Conservation (phyloP, 1,140 invertebrate genomes). For the Procambarus virginalis region DNA sequence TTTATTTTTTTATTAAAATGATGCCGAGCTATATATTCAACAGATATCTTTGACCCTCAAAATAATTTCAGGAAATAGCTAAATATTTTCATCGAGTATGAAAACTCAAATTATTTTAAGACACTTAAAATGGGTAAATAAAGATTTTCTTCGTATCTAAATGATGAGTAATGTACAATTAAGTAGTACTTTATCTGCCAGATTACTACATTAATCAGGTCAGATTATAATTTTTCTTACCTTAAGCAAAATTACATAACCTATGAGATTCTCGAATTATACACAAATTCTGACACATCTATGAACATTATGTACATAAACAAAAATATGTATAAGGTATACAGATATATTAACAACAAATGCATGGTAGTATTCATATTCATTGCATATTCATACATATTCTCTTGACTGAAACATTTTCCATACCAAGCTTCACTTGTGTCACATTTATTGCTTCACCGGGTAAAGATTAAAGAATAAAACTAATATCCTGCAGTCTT, state of each 20-base stretch:
- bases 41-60: neutral
- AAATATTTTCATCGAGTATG: neutral
- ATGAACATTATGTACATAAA: constrained; percentile 31
- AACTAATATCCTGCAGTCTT: too few relatives aligned
- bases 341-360: neutral
- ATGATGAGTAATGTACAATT: neutral
- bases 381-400: neutral
- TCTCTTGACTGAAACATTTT: neutral
- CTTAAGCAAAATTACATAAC: constrained; percentile 19
- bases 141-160: neutral
- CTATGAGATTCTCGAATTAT: constrained; percentile 27
- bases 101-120: neutral
- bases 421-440: neutral
- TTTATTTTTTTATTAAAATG: neutral
- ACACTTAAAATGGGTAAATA: neutral
- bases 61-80: neutral
- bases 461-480: neutral
- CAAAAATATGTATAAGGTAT: constrained; percentile 4
- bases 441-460: neutral
- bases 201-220: constrained; percentile 1
- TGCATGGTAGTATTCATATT: neutral
- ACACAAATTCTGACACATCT: constrained; percentile 28
- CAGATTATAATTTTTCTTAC: constrained; percentile 1
- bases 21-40: neutral
- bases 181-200: neutral